Base-by-base conservation (phyloP, 1,140 invertebrate species). In the Steinernema feltiae region DNA sequence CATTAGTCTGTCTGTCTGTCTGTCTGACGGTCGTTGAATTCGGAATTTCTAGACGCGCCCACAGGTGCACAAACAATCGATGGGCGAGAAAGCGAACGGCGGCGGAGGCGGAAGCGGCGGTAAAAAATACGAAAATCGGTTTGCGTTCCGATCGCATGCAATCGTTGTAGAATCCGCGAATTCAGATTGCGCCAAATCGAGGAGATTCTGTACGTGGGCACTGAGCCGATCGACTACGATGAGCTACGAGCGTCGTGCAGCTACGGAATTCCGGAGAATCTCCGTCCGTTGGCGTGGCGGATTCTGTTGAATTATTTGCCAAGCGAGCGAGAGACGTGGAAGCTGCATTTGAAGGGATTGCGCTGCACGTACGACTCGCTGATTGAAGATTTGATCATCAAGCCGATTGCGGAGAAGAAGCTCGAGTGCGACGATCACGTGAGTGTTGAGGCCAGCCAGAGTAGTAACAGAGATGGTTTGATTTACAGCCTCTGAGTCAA, bases 401-500 rank as follows among this genome's bases (percentile, higher is more conserved):
- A 71, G 31, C 70, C 80, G n/a, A 32, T 32, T 32, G 21, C 75
- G 15, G 29, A 79, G 17, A 24, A 12, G 7, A 17, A 74, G 21
- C 2, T 71, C 48, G 41, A 48, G 24, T 48, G 71, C n/a, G 72
- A 41, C 27, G 81, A 82, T 78, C 81, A 82, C 63, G 81, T 82
- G 71, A 21, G 82, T 78, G 70, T 74, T 15, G 18, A 27, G 1
- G 32, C 17, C 2, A 1, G 32, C 21, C 18, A 17, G 29, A 41
- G 17, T 1, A 72, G 21, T 18, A 72, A 70, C 27, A 48, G 29
- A 63, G 17, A 18, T 1, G 2, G 31, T 75, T 73, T 1, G 18
- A 17, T 3, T 24, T 30, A 71, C 32, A 83, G 82, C 88, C 88
- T 3, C 79, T 89, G 32, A 88, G 88, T 74, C 86, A 87, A 7